Evolutionary conservation across 2,888 invertebrate genomes (phyloP).

Genomic region (Sphaerophoria taeniata): DNA sequence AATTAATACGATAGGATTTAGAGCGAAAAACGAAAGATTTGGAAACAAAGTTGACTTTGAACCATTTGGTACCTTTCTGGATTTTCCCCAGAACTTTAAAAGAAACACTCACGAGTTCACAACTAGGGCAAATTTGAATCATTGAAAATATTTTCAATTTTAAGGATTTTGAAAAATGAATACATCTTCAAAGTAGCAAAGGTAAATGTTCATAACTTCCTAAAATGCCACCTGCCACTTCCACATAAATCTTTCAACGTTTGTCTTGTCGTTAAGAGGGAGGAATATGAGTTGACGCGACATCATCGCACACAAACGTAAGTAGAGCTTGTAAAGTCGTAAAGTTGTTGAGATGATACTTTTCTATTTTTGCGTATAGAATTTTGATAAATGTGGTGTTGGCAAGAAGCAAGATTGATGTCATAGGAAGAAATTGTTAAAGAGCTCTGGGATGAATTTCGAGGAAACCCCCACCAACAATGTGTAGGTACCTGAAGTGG

Average conservation of each 20-base stretch:
- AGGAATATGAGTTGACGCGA: neutral
- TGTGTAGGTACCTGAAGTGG: neutral
- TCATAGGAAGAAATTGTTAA: neutral
- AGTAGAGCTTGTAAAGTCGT: conserved; percentile 8
- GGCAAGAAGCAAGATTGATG: conserved; percentile 10
- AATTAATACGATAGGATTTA: no score
- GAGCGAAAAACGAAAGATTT: no score
- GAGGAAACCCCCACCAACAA: neutral
- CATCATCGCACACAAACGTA: neutral
- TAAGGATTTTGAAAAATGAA: conserved; percentile 22
- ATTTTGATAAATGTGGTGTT: conserved; percentile 22
- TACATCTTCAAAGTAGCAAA: neutral
- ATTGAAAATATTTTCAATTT: neutral
- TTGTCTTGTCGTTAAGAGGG: neutral
- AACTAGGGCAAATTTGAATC: conserved; percentile 15
- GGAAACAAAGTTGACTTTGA: no score
- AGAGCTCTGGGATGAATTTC: neutral
- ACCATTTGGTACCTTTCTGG: no score
- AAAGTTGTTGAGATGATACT: conserved; percentile 2
- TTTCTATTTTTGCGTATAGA: neutral
- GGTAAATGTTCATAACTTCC: conserved; percentile 14
- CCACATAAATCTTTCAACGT: conserved; percentile 13
- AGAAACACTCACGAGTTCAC: neutral
- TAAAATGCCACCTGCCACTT: conserved; percentile 21
- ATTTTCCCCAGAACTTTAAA: neutral